Evolutionary conservation across 1,140 invertebrate species (phyloP).

Genomic region (Euura lappo): DNA sequence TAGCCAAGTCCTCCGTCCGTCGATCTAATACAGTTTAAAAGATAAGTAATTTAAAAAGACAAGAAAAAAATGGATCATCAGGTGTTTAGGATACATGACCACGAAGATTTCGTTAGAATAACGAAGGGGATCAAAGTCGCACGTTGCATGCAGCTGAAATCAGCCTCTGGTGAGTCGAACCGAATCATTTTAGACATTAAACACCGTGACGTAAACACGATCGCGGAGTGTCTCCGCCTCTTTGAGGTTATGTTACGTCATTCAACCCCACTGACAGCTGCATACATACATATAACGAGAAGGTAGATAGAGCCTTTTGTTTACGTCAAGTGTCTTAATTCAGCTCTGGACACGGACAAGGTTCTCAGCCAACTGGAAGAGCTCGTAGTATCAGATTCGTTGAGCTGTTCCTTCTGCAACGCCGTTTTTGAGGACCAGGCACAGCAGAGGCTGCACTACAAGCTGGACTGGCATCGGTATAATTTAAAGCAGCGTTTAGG

Average conservation of each 20-base stretch:
- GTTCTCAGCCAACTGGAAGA: constrained; percentile 46
- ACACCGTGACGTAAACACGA: no score
- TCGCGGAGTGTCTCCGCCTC: no score
- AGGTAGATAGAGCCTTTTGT: neutral
- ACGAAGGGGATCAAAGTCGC: constrained; percentile 66
- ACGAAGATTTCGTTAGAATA: constrained; percentile 61
- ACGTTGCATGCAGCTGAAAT: constrained; percentile 65
- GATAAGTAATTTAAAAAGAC: neutral
- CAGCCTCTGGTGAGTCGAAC: constrained; percentile 49
- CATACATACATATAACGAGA: no score
- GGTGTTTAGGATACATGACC: constrained; percentile 63
- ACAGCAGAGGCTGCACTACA: constrained; percentile 68
- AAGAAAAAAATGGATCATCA: constrained; percentile 44
- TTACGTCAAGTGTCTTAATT: neutral
- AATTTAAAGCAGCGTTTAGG: constrained; percentile 73
- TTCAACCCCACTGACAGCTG: neutral
- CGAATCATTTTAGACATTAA: no score
- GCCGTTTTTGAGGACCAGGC: constrained; percentile 57
- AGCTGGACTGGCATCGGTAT: constrained; percentile 76
- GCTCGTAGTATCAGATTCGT: constrained; percentile 56
- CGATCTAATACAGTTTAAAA: neutral
- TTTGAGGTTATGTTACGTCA: neutral
- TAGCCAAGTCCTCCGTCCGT: neutral
- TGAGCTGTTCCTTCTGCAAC: constrained; percentile 65
- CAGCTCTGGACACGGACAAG: constrained; percentile 44